Evolutionary conservation across 1,140 invertebrate species (phyloP), one percentile per base, ranked within the genome.

Genomic region (Pseudomyrmex sp.): DNA sequence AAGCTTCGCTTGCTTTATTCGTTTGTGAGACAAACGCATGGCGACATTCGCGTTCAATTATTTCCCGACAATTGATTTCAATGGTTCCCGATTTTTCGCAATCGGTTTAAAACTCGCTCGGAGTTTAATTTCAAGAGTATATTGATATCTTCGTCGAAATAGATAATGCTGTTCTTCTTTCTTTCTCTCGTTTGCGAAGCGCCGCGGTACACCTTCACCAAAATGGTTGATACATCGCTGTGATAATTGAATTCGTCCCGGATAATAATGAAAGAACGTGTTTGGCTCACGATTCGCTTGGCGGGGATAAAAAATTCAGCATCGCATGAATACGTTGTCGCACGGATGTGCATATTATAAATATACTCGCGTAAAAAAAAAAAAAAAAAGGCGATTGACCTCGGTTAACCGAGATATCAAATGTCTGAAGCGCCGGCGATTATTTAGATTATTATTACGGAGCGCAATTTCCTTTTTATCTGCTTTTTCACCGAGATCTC

Each of bases 381-480:
- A 54, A 77, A 52, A 74, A 54, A 23, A 79, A 50, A 23, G 52
- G 50, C 50, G 75, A 80, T 46, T 65, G 56, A 86, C 66, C 83
- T 18, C 61, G 1, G 12, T 15, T 54, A 52, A 58, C 20, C 66
- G 83, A 79, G 35, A 0, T 84, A 79, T 46, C 70, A n/a, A 76
- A 65, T 68, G 61, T 46, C 54, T 15, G 20, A 58, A 58, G 54
- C 9, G 12, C 50, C 13, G 26, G 65, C 35, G 23, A 77, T 77
- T 77, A 77, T 77, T 3, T 18, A 23, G n/a, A 68, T 77, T 18
- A 18, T 18, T 18, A 18, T 18, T 76, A 54, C 15, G 9, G 56
- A n/a, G 26, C 35, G 35, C 26, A 74, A 70, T 50, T 44, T 26
- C 8, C 35, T 56, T 54, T 20, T 63, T 58, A 44, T 7, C 9